Evolutionary conservation across 2,113 vertebrate genomes (phyloP), one percentile per base, ranked within the genome.

Genomic region (Sphaerodactylus townsendi): DNA sequence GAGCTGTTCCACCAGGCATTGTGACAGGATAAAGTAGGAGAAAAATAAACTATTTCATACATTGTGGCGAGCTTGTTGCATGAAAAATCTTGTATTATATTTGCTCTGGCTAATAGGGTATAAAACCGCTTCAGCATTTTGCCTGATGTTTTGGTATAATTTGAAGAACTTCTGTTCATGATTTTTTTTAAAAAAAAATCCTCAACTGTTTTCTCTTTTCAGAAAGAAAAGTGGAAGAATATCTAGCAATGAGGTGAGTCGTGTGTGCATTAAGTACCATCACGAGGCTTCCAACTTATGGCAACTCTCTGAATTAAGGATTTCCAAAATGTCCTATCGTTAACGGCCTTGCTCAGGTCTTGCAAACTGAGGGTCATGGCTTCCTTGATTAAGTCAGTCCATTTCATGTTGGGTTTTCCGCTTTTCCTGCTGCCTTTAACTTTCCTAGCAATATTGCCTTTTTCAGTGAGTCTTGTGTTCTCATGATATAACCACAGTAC

Each of bases 201-300:
- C 44, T 44, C 4, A 33, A 62, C 83, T 77, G 48, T 21, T 1
- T 85, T 86, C 93, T 92, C 28, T 93, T 84, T 92, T 50, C 95
- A 98, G 97, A 91, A 97, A 94, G 93, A 98, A 97, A 96, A 96
- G 89, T 92, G 95, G 94, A 83, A 96, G 97, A 41, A 95, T 97
- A 2, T 79, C 96, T 91, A 96, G 88, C 92, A 94, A 94, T 89
- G 97, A 98, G 95, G 98, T 99, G 96, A 95, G 94, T 92, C 3
- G 83, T 68, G 50, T 53, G 6, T 56, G 53, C 23, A 15, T 53
- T 53, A 53, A 53, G 50, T 17, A 15, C 15, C 11, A 21, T 56
- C 19, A 56, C 21, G 19, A 21, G 3, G 9, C 19, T 56, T 56
- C 53, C 53, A 56, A 3, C 21, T 56, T 56, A 53, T 53, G 15